phyloP scores from a whole-genome alignment of 2,113 vertebrate genomes.

The Ondatra zibethicus region DNA sequence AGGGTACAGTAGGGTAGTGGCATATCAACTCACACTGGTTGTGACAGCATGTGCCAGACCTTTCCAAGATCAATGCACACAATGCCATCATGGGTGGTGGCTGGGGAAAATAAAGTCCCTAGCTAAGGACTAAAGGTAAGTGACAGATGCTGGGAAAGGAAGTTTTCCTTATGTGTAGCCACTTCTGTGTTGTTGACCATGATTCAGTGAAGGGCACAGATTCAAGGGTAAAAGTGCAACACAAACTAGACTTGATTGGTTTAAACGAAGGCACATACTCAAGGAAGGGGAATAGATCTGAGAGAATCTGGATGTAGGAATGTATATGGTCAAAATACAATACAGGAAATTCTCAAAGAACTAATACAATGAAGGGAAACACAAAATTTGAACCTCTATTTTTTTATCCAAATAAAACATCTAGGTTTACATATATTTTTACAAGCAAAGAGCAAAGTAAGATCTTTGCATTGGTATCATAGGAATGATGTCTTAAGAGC shows the following conservation, averaged over 20 bases:
- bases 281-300: neutral
- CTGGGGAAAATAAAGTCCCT: neutral
- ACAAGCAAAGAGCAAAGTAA: neutral
- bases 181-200: neutral
- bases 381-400: neutral
- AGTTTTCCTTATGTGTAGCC: neutral
- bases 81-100: neutral
- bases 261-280: neutral
- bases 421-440: neutral
- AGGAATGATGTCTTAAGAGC: neutral
- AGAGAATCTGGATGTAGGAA: neutral
- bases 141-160: neutral
- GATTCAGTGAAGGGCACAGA: neutral
- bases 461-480: neutral
- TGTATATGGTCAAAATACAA: neutral
- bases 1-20: neutral
- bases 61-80: neutral
- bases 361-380: neutral
- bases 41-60: neutral
- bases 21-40: neutral
- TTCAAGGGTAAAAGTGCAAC: neutral
- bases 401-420: too few species aligned
- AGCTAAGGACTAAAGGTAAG: neutral
- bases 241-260: neutral
- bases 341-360: neutral